phyloP scores from a whole-genome alignment of 1,140 invertebrate genomes.

The Drosophila subpulchrella region DNA sequence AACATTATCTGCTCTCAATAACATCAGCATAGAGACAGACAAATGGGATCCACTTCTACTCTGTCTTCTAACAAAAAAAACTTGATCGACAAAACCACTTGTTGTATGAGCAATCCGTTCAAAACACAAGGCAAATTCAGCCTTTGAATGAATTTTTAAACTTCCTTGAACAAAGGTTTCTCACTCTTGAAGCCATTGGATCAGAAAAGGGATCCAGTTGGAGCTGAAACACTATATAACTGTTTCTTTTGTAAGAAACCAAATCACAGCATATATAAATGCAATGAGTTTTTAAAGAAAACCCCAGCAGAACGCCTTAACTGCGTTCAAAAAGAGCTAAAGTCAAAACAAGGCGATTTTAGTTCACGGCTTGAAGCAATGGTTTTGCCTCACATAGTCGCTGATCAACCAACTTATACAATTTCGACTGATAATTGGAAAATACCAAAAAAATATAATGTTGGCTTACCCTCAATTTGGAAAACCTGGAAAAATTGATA shows the following conservation, averaged over 20 bases:
- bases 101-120: not conserved
- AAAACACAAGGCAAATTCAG: not conserved
- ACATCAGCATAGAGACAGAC: not conserved
- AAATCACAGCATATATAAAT: slow-evolving; percentile 3
- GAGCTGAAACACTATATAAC: too few species aligned
- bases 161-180: not conserved
- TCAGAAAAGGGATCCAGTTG: not conserved
- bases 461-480: not conserved
- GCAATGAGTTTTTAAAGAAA: slow-evolving; percentile 1
- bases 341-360: too few species aligned
- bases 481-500: slow-evolving; percentile 6
- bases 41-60: not conserved
- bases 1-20: not conserved
- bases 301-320: not conserved
- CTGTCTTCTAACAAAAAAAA: not conserved
- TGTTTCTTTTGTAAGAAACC: not conserved
- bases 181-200: too few species aligned
- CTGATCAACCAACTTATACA: too few species aligned
- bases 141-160: not conserved
- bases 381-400: too few species aligned
- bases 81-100: not conserved
- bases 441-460: not conserved
- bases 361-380: too few species aligned
- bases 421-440: not conserved
- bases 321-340: not conserved